Percentiles rank a stretch among this genome's conserved stretches.
Evolutionary conservation across 2,888 invertebrate species (phyloP).

Genomic region (Microplitis deprimator): DNA sequence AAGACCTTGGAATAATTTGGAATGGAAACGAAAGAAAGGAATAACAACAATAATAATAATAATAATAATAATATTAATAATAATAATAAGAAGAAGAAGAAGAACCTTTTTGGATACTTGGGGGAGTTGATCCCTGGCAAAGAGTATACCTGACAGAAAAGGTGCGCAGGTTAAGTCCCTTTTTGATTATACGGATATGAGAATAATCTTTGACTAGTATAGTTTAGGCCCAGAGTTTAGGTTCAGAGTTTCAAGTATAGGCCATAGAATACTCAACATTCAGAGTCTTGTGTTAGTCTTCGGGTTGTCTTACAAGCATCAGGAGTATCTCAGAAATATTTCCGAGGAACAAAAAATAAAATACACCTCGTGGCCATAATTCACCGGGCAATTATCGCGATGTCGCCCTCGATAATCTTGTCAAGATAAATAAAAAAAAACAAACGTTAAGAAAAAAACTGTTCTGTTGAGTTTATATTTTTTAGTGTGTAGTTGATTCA

Average conservation of each 20-base stretch:
- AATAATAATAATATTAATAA: not conserved
- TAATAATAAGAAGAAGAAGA: not conserved
- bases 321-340: not conserved
- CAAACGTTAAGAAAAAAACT: not conserved
- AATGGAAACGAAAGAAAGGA: not conserved
- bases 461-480: no score
- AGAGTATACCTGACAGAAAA: not conserved
- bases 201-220: not conserved
- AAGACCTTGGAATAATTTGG: not conserved
- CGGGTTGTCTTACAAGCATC: not conserved
- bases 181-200: not conserved
- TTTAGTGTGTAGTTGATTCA: not conserved
- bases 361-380: conserved; percentile 3
- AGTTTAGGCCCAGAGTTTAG: not conserved
- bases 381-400: not conserved
- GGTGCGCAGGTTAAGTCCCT: not conserved
- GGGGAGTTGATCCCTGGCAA: not conserved
- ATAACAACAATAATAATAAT: not conserved
- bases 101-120: not conserved
- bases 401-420: conserved; percentile 6
- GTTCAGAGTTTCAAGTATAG: not conserved
- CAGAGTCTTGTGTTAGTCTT: not conserved
- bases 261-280: not conserved
- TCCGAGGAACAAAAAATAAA: not conserved
- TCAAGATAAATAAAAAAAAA: not conserved